Evolutionary conservation across 2,797 vertebrate species (phyloP).

Genomic region (Halcyon badia): DNA sequence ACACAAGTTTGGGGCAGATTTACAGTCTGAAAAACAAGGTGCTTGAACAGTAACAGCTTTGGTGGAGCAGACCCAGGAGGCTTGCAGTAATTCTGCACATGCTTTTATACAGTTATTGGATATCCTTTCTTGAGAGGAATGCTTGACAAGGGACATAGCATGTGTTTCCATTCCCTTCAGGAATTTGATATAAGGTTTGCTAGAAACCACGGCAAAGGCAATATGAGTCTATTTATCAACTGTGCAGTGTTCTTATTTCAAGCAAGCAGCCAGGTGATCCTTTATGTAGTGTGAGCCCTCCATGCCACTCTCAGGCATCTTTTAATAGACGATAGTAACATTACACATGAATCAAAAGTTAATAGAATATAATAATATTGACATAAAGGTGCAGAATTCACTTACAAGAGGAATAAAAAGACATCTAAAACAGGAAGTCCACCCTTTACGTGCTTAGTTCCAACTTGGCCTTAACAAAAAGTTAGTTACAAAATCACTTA

Average conservation of each 20-base stretch:
- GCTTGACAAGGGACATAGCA: constrained; percentile 66
- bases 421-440: not conserved
- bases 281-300: not conserved
- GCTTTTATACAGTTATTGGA: constrained; percentile 63
- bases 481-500: not conserved
- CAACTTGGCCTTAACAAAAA: not conserved
- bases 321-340: not conserved
- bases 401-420: fast-evolving
- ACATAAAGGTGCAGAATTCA: not conserved
- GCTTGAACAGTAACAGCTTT: constrained; percentile 42
- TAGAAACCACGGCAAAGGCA: constrained; percentile 36
- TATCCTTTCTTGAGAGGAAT: constrained; percentile 60
- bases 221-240: constrained; percentile 16
- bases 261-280: constrained; percentile 17
- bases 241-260: not conserved
- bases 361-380: not conserved
- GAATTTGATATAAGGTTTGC: constrained; percentile 65
- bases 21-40: constrained; percentile 63
- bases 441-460: fast-evolving
- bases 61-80: constrained; percentile 42
- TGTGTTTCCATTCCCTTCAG: constrained; percentile 37
- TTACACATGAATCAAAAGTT: not conserved
- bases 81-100: constrained; percentile 52
- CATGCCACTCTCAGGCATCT: not conserved
- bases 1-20: constrained; percentile 41